Percentiles rank a stretch among this genome's conserved stretches.
Conservation (phyloP, 2,113 vertebrate species). For the Dipodomys merriami region DNA sequence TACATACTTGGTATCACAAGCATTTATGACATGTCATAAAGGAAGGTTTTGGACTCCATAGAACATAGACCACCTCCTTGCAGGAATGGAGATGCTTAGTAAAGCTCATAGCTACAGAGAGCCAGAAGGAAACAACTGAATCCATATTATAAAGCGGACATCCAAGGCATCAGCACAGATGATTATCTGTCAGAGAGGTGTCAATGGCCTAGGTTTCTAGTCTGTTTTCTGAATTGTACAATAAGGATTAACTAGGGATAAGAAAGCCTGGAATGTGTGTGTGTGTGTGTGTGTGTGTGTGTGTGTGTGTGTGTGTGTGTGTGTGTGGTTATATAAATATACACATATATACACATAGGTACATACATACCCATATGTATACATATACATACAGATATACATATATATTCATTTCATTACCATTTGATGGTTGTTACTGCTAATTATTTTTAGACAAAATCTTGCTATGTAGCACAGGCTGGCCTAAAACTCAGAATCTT, state of each 20-base stretch:
- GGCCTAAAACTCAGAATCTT: no score
- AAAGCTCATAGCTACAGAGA: background rate
- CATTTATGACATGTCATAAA: background rate
- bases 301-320: no score
- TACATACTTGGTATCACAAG: background rate
- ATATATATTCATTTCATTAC: no score
- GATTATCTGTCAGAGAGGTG: background rate
- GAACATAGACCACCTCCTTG: fast-evolving
- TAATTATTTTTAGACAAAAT: no score
- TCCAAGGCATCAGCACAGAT: background rate
- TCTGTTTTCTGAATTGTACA: background rate
- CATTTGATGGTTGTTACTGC: background rate
- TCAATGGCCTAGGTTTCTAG: fast-evolving
- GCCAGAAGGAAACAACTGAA: background rate
- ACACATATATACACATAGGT: no score
- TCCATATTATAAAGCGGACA: background rate
- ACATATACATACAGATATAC: no score
- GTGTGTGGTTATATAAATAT: no score
- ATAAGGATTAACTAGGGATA: background rate
- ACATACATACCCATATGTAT: no score
- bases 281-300: no score
- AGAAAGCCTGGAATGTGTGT: fast-evolving
- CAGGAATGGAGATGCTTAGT: background rate
- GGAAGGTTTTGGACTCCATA: background rate
- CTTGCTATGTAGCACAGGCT: no score